Base-by-base conservation (phyloP, 2,888 invertebrate species). In the Ophioninae sp. region DNA sequence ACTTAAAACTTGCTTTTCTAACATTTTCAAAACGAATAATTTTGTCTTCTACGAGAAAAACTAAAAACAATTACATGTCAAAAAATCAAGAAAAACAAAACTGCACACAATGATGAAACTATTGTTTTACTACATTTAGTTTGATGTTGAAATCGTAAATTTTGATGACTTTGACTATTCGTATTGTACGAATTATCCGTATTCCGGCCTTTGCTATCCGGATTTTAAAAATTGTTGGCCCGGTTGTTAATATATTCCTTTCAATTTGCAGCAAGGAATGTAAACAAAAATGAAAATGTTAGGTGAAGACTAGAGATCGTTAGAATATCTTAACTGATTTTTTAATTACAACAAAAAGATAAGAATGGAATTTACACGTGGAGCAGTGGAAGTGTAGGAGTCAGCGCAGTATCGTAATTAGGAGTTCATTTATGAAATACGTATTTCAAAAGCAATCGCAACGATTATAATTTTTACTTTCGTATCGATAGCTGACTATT, bases 401-500 rank as follows among this genome's bases (percentile, higher is more conserved):
- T 50, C 3, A 0, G 13, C 1, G 5, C 50, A 50, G 17, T 13
- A 17, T 50, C 17, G 50, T 17, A 50, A 10, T 50, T 50, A 50
- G 50, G 5, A 50, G 50, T 50, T 50, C 17, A 17, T 50, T 50
- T 50, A 17, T 50, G 50, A 50, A 50, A 50, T 50, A 50, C 17
- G 0, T 17, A 17, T 17, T 50, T 17, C 13, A 17, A 13, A 10
- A 62, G 17, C 23, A 6, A 30, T 30, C 30, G 37, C 10, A 30
- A 30, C 62, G 30, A 62, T 23, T 37, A 62, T 64, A 2, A 50
- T 50, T 50, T 50, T 50, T 50, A 50, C 17, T 10, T 64, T 64
- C 2, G 64, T n/a, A 17, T 17, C 2, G 64, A 37, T 7, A 39
- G 37, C 7, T n/a, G 37, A 64, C 64, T 57, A 77, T 76, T 67